These are phyloP conservation scores for Eretmochelys imbricata DNA, from an alignment of 2,113 vertebrate genomes.

Conservation along the genomic window DNA sequence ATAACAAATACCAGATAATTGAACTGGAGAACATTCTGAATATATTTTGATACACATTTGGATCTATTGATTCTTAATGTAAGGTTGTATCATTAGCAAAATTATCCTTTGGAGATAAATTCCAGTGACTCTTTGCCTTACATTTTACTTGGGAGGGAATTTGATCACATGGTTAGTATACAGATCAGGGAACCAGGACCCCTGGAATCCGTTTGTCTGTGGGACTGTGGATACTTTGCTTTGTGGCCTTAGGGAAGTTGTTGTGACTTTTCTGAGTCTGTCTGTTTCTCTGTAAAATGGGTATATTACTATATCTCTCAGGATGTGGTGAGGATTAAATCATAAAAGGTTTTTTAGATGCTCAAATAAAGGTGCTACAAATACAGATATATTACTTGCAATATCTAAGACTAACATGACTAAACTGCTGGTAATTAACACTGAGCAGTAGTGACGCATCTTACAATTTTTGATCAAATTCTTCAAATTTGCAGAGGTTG, in stretches of 20 bases:
- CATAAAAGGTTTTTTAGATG: not conserved
- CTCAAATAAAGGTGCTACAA: fast-evolving
- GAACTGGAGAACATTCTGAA: not conserved
- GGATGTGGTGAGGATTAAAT: not conserved
- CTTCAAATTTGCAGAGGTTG: not conserved
- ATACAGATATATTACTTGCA: fast-evolving
- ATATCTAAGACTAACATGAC: not conserved
- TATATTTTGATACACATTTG: not conserved
- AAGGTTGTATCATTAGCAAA: not conserved
- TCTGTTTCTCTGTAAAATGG: not conserved
- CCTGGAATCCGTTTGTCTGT: not conserved
- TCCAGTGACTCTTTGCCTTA: not conserved
- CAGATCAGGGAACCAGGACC: not conserved
- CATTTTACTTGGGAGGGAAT: not conserved
- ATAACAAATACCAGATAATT: not conserved
- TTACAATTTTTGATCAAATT: not conserved
- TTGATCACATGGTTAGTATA: not conserved
- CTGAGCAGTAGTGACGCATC: fast-evolving
- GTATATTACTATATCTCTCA: not conserved
- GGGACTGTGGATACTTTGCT: not conserved
- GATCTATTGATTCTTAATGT: not conserved
- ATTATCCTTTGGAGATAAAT: not conserved
- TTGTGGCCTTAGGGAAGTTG: not conserved
- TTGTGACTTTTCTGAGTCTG: not conserved
- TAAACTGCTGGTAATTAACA: not conserved